Evolutionary conservation across 2,797 vertebrate genomes (phyloP).

Genomic region (Sebastes matsubarae): DNA sequence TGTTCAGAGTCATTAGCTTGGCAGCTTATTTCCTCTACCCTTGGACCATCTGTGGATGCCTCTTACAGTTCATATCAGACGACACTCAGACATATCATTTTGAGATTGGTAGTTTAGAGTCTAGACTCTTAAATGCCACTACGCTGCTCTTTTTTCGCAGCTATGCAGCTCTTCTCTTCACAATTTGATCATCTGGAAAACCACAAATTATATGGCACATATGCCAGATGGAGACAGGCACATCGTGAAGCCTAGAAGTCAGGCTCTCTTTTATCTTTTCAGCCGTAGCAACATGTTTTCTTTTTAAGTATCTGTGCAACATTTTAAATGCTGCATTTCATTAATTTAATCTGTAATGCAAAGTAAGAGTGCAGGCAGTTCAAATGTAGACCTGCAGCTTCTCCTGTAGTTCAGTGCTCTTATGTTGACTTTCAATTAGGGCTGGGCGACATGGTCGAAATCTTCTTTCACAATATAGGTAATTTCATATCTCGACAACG

Average conservation of each 20-base stretch:
- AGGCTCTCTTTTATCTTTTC: background rate
- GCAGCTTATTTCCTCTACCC: background rate
- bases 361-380: background rate
- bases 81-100: slow-evolving; percentile 1
- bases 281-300: background rate
- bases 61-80: background rate
- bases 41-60: background rate
- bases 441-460: background rate
- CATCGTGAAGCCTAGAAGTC: background rate
- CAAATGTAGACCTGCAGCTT: background rate
- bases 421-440: background rate
- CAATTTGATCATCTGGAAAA: background rate
- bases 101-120: background rate
- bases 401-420: background rate
- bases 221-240: background rate
- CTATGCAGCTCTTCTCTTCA: background rate
- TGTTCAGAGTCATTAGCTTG: background rate
- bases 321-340: background rate
- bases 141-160: background rate
- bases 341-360: background rate
- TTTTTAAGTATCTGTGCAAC: background rate
- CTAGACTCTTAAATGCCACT: background rate
- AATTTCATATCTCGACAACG: too few species aligned
- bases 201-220: background rate
- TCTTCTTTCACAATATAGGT: too few species aligned